Base-by-base conservation (phyloP, 1,140 invertebrate genomes). In the Triops longicaudatus region DNA sequence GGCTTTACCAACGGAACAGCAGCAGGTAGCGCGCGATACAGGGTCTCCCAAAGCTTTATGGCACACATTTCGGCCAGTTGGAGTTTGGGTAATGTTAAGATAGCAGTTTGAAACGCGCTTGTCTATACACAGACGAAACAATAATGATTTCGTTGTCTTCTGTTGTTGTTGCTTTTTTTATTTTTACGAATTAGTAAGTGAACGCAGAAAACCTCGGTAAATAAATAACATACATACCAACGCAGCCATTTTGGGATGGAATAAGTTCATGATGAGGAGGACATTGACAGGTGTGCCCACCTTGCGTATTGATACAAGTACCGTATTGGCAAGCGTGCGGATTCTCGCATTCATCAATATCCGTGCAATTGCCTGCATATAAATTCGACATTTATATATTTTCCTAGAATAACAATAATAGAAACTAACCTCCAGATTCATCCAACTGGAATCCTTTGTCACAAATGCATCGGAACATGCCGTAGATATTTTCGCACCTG, bases 381-480 rank as follows among this genome's bases (percentile, higher is more conserved):
- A 79, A 31, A 73, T 22, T 14, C 17, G 17, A 63, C 14, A 63
- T 14, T 17, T n/a, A 63, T 75, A 1, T 41, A 6, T n/a, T 77
- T 28, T 73, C 17, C 37, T 73, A n/a, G 27, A 31, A 26, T 22
- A 7, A 1, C 14, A 31, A 73, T 7, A 17, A 26, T 73, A 2
- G 7, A 63, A 63, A n/a, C 80, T 86, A 87, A 82, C 87, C 87
- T 78, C 91, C 91, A 11, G 90, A 89, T 11, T 88, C 85, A 81
- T 94, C 93, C 1, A 94, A 85, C 81, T 92, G 90, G 83, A 92
- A 96, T 0, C 93, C 93, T 81, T 92, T 90, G 82, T 93, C 88
- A 82, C 94, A 95, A 79, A 92, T 89, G 83, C 93, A 96, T 72
- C 90, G 87, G 83, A 95, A 96, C 88, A 93, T 93, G 17, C 94